Conservation (phyloP, 1,140 invertebrate species). For the Contarinia nasturtii region DNA sequence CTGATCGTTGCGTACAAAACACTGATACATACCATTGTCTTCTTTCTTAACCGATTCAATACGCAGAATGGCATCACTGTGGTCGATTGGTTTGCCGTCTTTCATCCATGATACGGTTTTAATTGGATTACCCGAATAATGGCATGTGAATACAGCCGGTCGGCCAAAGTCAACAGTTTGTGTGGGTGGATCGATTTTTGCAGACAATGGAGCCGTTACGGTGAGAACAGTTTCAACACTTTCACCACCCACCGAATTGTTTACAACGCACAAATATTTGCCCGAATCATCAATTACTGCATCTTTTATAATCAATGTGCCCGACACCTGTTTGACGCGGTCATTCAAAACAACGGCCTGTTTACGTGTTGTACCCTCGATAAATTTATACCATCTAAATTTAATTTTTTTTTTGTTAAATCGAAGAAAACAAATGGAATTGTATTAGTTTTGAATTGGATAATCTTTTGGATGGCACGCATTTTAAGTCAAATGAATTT, state of each 20-base stretch:
- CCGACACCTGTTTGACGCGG: constrained; percentile 79
- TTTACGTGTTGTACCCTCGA: constrained; percentile 63
- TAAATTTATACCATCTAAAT: constrained; percentile 87
- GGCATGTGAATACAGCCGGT: constrained; percentile 74
- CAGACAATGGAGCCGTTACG: constrained; percentile 73
- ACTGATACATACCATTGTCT: constrained; percentile 96
- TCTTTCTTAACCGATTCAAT: constrained; percentile 83
- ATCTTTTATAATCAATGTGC: constrained; percentile 79
- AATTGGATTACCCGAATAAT: constrained; percentile 76
- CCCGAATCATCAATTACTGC: constrained; percentile 82
- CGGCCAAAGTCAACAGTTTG: constrained; percentile 86
- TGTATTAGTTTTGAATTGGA: no score
- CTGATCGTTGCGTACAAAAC: constrained; percentile 83
- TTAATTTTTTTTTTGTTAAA: background rate
- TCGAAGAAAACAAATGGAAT: background rate
- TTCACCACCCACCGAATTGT: constrained; percentile 83
- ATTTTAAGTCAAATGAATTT: background rate
- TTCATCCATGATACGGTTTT: constrained; percentile 82
- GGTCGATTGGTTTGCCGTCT: constrained; percentile 65
- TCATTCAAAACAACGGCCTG: constrained; percentile 70
- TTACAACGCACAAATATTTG: constrained; percentile 84
- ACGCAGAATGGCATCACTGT: constrained; percentile 55
- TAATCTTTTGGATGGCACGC: background rate
- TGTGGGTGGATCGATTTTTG: constrained; percentile 69
- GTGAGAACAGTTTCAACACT: constrained; percentile 82